Evolutionary conservation across 1,140 invertebrate species (phyloP).

Genomic region (Harlomillsia oculata): DNA sequence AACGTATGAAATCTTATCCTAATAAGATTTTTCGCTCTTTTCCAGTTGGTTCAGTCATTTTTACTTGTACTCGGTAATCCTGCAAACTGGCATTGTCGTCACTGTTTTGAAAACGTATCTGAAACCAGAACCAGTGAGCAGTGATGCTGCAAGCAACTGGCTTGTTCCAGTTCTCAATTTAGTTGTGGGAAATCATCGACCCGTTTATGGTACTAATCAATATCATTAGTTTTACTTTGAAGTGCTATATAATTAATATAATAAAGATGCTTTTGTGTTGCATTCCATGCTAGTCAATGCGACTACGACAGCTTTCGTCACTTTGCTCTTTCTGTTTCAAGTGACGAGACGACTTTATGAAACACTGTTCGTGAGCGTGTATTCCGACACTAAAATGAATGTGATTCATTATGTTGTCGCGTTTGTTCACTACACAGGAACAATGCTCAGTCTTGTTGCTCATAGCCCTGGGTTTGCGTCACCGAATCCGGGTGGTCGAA

Average conservation of each 20-base stretch:
- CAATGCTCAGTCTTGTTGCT: conserved; percentile 23
- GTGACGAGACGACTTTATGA: conserved; percentile 66
- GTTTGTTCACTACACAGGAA: conserved; percentile 50
- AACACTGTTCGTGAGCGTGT: conserved; percentile 63
- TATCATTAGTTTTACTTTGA: not conserved
- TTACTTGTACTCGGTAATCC: conserved; percentile 12
- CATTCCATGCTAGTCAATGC: conserved; percentile 46
- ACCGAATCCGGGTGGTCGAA: too few species aligned
- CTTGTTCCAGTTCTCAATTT: conserved; percentile 7
- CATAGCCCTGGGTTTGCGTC: conserved; percentile 17
- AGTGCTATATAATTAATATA: not conserved
- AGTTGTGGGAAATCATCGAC: conserved; percentile 2
- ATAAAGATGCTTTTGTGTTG: not conserved
- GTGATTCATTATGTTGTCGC: conserved; percentile 64
- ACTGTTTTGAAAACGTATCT: conserved; percentile 7
- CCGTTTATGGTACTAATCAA: conserved; percentile 5
- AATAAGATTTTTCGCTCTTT: not conserved
- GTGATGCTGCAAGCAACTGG: not conserved
- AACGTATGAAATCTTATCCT: not conserved
- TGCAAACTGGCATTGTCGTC: conserved; percentile 6
- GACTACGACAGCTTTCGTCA: conserved; percentile 48
- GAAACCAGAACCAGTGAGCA: not conserved
- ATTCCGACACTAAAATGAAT: conserved; percentile 68
- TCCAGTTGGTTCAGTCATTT: conserved; percentile 30
- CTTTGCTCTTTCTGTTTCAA: conserved; percentile 56